A percentile compares a stretch with the other conserved stretches of the same genome.
Evolutionary conservation across 2,797 vertebrate genomes (phyloP).

Genomic region (Triplophysa yarkandensis): DNA sequence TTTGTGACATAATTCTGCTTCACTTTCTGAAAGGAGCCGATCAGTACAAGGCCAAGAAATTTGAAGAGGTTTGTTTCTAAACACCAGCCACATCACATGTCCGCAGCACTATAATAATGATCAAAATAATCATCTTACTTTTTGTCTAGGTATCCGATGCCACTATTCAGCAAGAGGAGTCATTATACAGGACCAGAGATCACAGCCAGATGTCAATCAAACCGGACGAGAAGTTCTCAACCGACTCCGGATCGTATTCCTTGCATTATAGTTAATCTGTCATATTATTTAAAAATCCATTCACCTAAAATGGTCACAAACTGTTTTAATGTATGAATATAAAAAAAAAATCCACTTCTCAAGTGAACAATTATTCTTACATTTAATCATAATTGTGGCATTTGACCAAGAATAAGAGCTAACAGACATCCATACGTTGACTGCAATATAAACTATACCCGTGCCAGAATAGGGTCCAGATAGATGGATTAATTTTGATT

Average conservation of each 20-base stretch:
- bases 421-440: too few relatives aligned
- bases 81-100: not conserved
- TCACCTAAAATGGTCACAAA: too few relatives aligned
- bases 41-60: constrained; percentile 86
- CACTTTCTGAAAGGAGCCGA: constrained; percentile 85
- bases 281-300: not conserved
- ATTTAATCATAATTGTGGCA: too few relatives aligned
- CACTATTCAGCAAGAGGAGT: constrained; percentile 51
- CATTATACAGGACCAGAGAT: constrained; percentile 65
- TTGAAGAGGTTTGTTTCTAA: constrained; percentile 77
- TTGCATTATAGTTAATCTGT: constrained; percentile 72
- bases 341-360: not conserved
- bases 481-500: not conserved
- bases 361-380: not conserved
- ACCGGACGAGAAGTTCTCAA: constrained; percentile 80
- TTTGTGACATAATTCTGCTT: constrained; percentile 85
- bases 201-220: constrained; percentile 73
- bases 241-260: constrained; percentile 87
- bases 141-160: constrained; percentile 71
- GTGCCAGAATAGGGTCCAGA: too few relatives aligned
- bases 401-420: not conserved
- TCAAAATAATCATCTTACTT: constrained; percentile 3
- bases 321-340: not conserved
- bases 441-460: too few relatives aligned
- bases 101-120: not conserved